phyloP scores from a whole-genome alignment of 2,888 invertebrate genomes.

The Melolontha melolontha region DNA sequence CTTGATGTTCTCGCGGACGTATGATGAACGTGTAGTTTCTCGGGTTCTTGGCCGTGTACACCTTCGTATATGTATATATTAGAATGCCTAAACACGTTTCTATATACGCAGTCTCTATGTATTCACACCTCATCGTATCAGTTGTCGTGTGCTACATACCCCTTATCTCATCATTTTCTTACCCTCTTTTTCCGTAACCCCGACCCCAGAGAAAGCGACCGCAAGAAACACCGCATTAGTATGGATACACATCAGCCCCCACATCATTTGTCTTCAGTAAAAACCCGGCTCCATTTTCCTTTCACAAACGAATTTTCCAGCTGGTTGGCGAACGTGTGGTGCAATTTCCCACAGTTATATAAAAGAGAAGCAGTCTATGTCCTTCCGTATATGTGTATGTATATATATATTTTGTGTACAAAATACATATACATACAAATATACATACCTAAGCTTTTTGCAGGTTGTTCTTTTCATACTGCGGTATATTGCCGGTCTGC shows the following conservation, averaged over 20 bases:
- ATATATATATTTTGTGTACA: not conserved
- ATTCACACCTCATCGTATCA: slow-evolving; percentile 3
- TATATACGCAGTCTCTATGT: not conserved
- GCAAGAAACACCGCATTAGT: slow-evolving; percentile 57
- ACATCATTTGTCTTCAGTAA: slow-evolving; percentile 66
- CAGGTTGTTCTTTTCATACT: no score
- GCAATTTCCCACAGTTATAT: slow-evolving; percentile 65
- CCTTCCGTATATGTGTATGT: slow-evolving; percentile 7
- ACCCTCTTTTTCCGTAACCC: slow-evolving; percentile 4
- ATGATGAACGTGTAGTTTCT: no score
- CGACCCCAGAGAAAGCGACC: slow-evolving; percentile 14
- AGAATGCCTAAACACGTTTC: not conserved
- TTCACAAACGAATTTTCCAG: slow-evolving; percentile 67
- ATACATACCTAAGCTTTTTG: no score
- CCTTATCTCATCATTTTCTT: slow-evolving; percentile 26
- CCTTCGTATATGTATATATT: no score
- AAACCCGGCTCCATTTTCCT: slow-evolving; percentile 65
- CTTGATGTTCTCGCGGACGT: no score
- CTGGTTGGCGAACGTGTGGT: slow-evolving; percentile 61
- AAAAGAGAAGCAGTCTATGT: slow-evolving; percentile 51
- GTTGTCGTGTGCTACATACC: not conserved
- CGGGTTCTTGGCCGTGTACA: no score
- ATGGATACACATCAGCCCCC: slow-evolving; percentile 61
- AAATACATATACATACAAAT: slow-evolving; percentile 1
- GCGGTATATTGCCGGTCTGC: no score